Base-by-base conservation (phyloP, 1,140 invertebrate species). In the Brachystomella parvula region DNA sequence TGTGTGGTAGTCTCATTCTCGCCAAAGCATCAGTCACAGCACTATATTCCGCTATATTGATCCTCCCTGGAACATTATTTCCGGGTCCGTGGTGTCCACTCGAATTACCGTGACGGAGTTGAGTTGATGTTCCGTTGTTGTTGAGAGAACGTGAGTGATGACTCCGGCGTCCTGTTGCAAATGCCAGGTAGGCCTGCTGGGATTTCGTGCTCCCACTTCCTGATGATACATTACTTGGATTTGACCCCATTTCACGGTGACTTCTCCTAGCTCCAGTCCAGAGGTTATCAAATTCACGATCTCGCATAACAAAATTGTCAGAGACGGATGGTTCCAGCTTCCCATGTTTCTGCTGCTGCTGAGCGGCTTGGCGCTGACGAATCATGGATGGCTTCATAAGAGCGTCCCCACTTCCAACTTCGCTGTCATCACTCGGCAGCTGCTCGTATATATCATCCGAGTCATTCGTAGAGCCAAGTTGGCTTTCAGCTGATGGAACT, bases 391-490 rank as follows among this genome's bases (percentile, higher is more conserved):
- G 71, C 47, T 63, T 47, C 24, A 73, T 67, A 6, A 73, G 35
- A 30, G 69, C 71, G 30, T 71, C 71, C 33, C 64, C 69, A 64
- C 71, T 70, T 3, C 68, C 71, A 3, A 32, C 69, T 30, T 71
- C 69, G 56, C 65, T 67, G 47, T 81, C 83, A 68, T 84, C 83
- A 17, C 80, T 82, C 2, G 85, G 86, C 68, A 88, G 81, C 73
- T 88, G 84, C 78, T 92, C 89, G 76, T 90, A 92, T 68, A 90
- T 90, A 76, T 93, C 90, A 63, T 73, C 71, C 3, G 71, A 71
- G 39, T 73, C 71, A 64, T 73, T 73, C 2, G 68, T 67, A 19
- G 68, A 64, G 86, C 89, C 74, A 88, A 88, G 69, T 83, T 87
- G 68, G 3, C 61, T 63, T 31, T 70, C 68, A 3, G 63, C 47